Percentiles rank a stretch among this genome's conserved stretches.
Conservation (phyloP, 2,797 vertebrate genomes). For the Peromyscus eremicus region DNA sequence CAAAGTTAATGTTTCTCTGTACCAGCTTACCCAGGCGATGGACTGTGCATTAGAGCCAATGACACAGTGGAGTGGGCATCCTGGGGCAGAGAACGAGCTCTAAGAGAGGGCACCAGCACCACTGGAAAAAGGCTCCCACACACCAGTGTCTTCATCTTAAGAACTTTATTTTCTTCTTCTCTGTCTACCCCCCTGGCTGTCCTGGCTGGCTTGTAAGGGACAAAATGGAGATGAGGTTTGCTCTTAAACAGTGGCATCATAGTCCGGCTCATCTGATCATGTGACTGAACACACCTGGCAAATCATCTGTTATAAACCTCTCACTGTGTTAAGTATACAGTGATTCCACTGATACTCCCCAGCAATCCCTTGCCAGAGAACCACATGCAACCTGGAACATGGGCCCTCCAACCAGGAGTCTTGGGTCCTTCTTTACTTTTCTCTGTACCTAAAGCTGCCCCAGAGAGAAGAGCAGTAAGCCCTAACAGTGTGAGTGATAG, state of each 20-base stretch:
- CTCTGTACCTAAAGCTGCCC: not conserved
- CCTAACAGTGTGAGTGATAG: not conserved
- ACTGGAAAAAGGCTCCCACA: slow-evolving; percentile 10
- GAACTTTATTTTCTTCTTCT: not conserved
- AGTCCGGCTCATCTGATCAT: not conserved
- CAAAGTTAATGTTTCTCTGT: not conserved
- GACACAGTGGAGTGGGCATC: too few species aligned
- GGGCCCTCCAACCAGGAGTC: too few species aligned
- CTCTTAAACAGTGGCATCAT: not conserved
- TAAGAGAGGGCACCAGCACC: not conserved
- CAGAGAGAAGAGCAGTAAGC: not conserved
- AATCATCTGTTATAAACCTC: not conserved
- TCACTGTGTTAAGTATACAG: not conserved
- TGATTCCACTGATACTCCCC: not conserved
- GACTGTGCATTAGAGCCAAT: not conserved
- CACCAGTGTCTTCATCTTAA: not conserved
- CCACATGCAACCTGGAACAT: not conserved
- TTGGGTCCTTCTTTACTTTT: not conserved
- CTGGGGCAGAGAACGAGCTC: not conserved
- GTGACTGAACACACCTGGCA: not conserved
- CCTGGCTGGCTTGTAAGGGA: not conserved
- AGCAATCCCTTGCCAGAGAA: not conserved
- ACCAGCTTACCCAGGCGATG: not conserved
- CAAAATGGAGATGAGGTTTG: not conserved
- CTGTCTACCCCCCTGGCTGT: not conserved